Conservation (phyloP, 1,140 invertebrate genomes). For the Orchesella cincta region DNA sequence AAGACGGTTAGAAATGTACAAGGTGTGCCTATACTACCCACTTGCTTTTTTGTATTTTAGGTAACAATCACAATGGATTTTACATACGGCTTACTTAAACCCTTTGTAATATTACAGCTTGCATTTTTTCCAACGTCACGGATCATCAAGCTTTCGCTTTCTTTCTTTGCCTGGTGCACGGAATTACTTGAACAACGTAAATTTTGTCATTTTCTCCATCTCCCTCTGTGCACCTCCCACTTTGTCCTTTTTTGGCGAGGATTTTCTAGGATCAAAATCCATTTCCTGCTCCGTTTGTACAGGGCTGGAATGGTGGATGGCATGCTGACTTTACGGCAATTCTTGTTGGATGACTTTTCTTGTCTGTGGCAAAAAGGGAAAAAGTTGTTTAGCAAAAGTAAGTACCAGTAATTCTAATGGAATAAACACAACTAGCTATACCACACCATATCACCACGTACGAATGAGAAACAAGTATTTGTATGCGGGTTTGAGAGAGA, state of each 20-base stretch:
- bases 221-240: not conserved
- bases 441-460: too few species aligned
- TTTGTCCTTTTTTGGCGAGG: slow-evolving; percentile 22
- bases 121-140: slow-evolving; percentile 9
- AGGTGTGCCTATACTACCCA: too few species aligned
- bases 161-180: not conserved
- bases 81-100: not conserved
- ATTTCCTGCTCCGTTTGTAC: too few species aligned
- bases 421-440: too few species aligned
- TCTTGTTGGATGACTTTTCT: too few species aligned
- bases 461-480: too few species aligned
- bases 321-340: too few species aligned
- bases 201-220: slow-evolving; percentile 26
- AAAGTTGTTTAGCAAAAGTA: not conserved
- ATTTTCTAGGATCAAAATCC: slow-evolving; percentile 25
- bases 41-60: too few species aligned
- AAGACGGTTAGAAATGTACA: too few species aligned
- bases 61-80: too few species aligned
- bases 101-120: not conserved
- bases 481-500: not conserved
- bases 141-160: slow-evolving; percentile 23
- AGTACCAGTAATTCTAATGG: slow-evolving; percentile 10
- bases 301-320: too few species aligned
- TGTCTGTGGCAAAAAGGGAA: too few species aligned
- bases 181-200: not conserved